Base-by-base conservation (phyloP, 1,140 invertebrate genomes). In the Hyposmocoma kahamanoa region DNA sequence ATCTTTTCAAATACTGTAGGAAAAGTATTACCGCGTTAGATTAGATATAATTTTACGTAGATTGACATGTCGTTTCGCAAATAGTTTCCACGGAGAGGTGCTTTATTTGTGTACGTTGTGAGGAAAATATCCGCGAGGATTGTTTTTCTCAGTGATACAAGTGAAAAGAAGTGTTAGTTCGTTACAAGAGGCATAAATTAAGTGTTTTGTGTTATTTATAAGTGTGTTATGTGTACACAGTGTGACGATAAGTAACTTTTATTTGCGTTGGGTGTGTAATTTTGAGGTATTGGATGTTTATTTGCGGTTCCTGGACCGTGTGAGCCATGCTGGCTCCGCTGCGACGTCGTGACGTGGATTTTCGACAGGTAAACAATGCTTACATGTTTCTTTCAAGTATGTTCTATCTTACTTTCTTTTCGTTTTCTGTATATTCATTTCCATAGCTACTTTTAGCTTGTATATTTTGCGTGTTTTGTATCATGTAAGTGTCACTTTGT, bases 71-170 rank as follows among this genome's bases (percentile, higher is more conserved):
- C 67, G 55, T 74, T 74, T 74, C 65, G 63, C 72, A 74, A 74
- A 63, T 74, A 66, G 62, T 69, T 62, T 69, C 52, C 49, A 62
- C 61, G 56, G 60, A 68, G 59, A 68, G 72, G 65, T 69, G 63
- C 60, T 62, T 69, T 74, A 72, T 77, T 74, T 77, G 71, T 77
- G 69, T 77, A 71, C 63, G 48, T 61, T 56, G 53, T 49, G 62
- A 15, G 65, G 56, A 62, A 64, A 68, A 64, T 60, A 66, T 72
- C 50, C 44, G 52, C 30, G 30, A 22, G 38, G 17, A 42, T 54
- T 50, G 53, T 21, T 41, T 41, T 41, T 20, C 9, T 9, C 36
- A 19, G 32, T 50, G 44, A 53, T 53, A 13, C 3, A 26, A 19
- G 22, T 26, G 24, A 24, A 43, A 26, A 24, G 22, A 21, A 21